Evolutionary conservation across 2,888 invertebrate species (phyloP).

Genomic region (Plagodis pulveraria): DNA sequence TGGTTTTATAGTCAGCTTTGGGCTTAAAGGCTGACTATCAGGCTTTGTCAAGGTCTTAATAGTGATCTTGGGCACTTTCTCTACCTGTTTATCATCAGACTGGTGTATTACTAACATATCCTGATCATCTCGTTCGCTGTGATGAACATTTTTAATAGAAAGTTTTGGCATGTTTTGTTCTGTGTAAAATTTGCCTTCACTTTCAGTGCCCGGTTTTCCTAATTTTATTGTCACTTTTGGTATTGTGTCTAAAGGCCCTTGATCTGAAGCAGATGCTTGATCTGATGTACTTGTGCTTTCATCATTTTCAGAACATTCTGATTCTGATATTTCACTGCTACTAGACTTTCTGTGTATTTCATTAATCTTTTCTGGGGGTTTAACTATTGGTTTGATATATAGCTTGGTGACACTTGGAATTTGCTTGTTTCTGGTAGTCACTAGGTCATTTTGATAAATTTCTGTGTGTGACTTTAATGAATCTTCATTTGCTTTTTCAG

Average conservation of each 20-base stretch:
- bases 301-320: constrained; percentile 83
- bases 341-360: constrained; percentile 78
- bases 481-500: constrained; percentile 54
- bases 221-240: constrained; percentile 81
- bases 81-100: constrained; percentile 63
- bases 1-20: constrained; percentile 81
- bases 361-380: constrained; percentile 75
- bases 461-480: constrained; percentile 27
- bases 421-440: constrained; percentile 55
- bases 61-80: constrained; percentile 76
- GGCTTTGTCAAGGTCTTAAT: constrained; percentile 72
- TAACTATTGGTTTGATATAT: constrained; percentile 80
- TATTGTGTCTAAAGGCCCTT: constrained; percentile 64
- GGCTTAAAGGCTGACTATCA: constrained; percentile 72
- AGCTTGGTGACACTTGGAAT: constrained; percentile 73
- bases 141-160: constrained; percentile 72
- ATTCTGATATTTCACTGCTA: constrained; percentile 82
- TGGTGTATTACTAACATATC: constrained; percentile 71
- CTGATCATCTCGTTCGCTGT: constrained; percentile 63
- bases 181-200: constrained; percentile 76
- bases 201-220: constrained; percentile 74
- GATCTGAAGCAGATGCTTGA: constrained; percentile 74
- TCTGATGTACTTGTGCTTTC: constrained; percentile 78
- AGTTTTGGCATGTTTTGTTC: constrained; percentile 76
- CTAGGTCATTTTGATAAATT: constrained; percentile 37